Evolutionary conservation across 2,113 vertebrate genomes (phyloP), one percentile per base, ranked within the genome.

Genomic region (Leptosomus discolor): DNA sequence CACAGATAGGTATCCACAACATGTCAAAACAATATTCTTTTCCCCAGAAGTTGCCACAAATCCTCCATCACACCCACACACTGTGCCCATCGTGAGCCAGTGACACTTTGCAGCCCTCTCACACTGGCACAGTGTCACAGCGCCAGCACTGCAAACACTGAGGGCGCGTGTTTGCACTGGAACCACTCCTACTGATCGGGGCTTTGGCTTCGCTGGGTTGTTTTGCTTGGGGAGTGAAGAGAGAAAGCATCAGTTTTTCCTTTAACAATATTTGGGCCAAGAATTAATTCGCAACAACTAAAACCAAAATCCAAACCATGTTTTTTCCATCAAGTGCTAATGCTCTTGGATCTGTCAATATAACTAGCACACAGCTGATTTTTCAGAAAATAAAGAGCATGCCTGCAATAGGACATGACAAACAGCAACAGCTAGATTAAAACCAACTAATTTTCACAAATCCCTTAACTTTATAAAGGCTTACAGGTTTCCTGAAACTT

Each of bases 311-410:
- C 81, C 77, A 79, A 90, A 68, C 46, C 69, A 64, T 74, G 48
- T 95, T 91, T 95, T 96, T 96, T 93, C 90, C 94, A 85, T 68
- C n/a, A 93, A 79, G 73, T 93, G 87, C 89, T 91, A 68, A 91
- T 45, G 39, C 58, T 45, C 84, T 85, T 78, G 84, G 69, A 94
- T 48, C 76, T 75, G 56, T 79, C 39, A 18, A 19, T 26, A 2
- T 23, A 71, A 71, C 73, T 21, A 81, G 48, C 36, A 85, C 30
- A 51, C 43, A 60, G 80, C 73, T 36, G 64, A 92, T 50, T 86
- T 78, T 82, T 74, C 80, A 78, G 60, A 77, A 91, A 94, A 87
- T 30, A 74, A 92, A 78, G 64, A 80, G 11, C 43, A 43, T 10
- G 56, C 20, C 37, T 83, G 45, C 71, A 91, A 27, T 46, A 83